A percentile compares a stretch with the other conserved stretches of the same genome.
Evolutionary conservation across 2,888 invertebrate species (phyloP).

Genomic region (Nasonia oneida): DNA sequence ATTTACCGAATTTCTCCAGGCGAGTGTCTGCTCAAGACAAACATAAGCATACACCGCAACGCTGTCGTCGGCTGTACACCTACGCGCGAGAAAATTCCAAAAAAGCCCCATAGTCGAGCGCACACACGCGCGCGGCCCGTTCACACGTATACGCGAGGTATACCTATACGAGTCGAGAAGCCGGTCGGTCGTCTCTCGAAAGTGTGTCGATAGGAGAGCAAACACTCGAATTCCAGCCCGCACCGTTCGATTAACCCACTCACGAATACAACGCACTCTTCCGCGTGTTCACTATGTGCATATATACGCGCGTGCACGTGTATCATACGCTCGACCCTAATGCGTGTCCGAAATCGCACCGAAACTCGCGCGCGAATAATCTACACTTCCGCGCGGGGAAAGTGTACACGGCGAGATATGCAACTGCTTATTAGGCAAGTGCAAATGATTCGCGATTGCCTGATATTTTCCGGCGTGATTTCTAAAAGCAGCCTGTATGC

Average conservation of each 20-base stretch:
- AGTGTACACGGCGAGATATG: neutral
- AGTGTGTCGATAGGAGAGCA: conserved; percentile 62
- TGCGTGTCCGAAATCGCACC: neutral
- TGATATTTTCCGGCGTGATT: conserved; percentile 15
- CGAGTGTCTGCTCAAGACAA: neutral
- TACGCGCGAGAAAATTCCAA: neutral
- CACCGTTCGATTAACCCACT: conserved; percentile 60
- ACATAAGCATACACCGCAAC: neutral
- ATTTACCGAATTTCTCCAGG: neutral
- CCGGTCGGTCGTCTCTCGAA: conserved; percentile 22
- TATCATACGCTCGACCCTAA: conserved; percentile 21
- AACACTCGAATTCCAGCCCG: conserved; percentile 51
- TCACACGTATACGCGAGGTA: neutral
- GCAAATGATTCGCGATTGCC: neutral
- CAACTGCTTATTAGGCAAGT: neutral
- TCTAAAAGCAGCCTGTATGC: neutral
- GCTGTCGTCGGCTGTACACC: neutral
- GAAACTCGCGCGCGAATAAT: neutral
- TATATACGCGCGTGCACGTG: neutral
- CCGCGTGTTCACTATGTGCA: neutral
- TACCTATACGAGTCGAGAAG: neutral
- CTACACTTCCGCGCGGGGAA: neutral
- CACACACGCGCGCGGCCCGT: neutral
- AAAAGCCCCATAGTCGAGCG: neutral
- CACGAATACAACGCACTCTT: conserved; percentile 4